Evolutionary conservation across 2,888 invertebrate species (phyloP).

Genomic region (Zhuqinia jingwanae): DNA sequence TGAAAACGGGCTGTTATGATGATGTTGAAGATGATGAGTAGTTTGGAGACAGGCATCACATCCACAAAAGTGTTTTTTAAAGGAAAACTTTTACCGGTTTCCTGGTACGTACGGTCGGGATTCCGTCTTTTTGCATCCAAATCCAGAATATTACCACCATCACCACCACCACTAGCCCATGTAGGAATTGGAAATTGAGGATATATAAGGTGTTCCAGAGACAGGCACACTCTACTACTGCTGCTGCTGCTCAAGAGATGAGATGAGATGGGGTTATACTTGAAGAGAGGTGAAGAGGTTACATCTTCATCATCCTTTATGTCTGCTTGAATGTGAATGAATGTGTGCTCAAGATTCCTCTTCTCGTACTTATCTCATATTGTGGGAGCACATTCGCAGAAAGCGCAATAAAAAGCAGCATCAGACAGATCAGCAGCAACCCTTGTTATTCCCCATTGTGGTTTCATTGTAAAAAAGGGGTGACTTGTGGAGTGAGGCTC

Average conservation of each 20-base stretch:
- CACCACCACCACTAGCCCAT: not conserved
- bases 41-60: not conserved
- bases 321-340: not conserved
- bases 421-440: too few species aligned
- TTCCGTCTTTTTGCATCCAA: not conserved
- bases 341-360: not conserved
- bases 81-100: not conserved
- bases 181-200: not conserved
- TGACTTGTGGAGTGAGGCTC: too few species aligned
- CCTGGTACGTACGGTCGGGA: not conserved
- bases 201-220: not conserved
- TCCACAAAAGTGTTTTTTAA: not conserved
- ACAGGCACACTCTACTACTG: not conserved
- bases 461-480: too few species aligned
- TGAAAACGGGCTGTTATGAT: slow-evolving; percentile 4
- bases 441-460: too few species aligned
- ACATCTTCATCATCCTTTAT: slow-evolving; percentile 23
- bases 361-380: not conserved
- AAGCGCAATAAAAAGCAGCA: not conserved
- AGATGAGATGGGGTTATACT: slow-evolving; percentile 28
- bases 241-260: not conserved
- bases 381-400: not conserved
- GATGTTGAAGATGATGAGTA: too few species aligned
- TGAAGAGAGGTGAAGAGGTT: slow-evolving; percentile 55
- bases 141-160: not conserved